Conservation (phyloP, 2,113 vertebrate species). For the Oncorhynchus tshawytscha region DNA sequence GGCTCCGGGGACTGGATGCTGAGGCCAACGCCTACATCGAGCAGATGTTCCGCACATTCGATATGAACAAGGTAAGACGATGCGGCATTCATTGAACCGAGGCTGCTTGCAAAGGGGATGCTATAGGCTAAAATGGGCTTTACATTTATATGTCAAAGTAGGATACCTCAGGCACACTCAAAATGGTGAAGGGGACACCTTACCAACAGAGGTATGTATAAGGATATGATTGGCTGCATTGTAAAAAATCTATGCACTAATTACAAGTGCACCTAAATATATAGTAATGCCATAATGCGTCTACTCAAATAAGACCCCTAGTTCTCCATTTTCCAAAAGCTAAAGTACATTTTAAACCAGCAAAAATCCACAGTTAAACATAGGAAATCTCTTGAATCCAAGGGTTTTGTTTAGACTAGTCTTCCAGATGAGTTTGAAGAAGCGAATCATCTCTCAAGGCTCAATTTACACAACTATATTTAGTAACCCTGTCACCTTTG, state of each 20-base stretch:
- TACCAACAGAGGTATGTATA: background rate
- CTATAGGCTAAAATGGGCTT: background rate
- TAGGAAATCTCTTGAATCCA: background rate
- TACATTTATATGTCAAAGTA: background rate
- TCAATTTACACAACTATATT: constrained; percentile 44
- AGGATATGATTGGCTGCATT: background rate
- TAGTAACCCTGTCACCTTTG: constrained; percentile 31
- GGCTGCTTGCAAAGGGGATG: background rate
- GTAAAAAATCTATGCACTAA: background rate
- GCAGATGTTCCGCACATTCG: constrained; percentile 93
- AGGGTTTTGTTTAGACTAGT: background rate
- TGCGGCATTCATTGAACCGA: background rate
- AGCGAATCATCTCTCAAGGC: background rate
- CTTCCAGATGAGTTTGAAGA: too few relatives aligned
- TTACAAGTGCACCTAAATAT: background rate
- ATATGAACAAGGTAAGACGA: constrained; percentile 89
- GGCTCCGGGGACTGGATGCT: constrained; percentile 79
- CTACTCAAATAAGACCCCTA: too few relatives aligned
- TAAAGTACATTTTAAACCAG: too few relatives aligned
- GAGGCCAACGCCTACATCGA: constrained; percentile 88
- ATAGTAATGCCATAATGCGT: background rate
- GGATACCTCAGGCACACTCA: background rate
- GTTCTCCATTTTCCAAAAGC: too few relatives aligned
- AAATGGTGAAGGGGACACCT: background rate
- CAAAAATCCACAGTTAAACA: background rate